Evolutionary conservation across 2,888 invertebrate genomes (phyloP).

Genomic region (Hipparchia sbordonii): DNA sequence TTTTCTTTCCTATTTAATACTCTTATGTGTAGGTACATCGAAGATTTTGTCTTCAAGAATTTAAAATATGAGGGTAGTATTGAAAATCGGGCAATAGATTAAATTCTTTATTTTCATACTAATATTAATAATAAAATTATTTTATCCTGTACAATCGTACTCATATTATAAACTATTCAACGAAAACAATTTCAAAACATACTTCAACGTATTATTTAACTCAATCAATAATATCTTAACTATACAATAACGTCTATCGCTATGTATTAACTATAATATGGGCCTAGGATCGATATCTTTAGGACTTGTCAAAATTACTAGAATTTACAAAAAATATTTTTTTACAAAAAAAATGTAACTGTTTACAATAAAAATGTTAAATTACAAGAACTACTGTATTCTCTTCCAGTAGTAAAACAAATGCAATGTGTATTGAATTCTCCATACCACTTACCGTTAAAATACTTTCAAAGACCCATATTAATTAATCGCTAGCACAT

Average conservation of each 20-base stretch:
- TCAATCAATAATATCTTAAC: neutral
- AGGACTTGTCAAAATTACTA: neutral
- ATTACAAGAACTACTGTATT: no score
- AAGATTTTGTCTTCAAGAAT: neutral
- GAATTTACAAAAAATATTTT: no score
- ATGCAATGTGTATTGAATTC: no score
- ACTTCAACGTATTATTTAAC: slow-evolving; percentile 9
- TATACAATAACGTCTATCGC: neutral
- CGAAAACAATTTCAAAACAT: slow-evolving; percentile 30
- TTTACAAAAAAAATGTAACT: no score
- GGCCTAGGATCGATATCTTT: neutral
- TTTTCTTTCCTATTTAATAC: neutral
- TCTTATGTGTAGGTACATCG: no score
- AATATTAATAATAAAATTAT: slow-evolving; percentile 10
- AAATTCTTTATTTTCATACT: slow-evolving; percentile 27
- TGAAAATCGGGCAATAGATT: slow-evolving; percentile 6
- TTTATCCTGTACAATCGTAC: slow-evolving; percentile 25
- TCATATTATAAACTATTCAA: slow-evolving; percentile 33
- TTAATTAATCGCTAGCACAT: neutral
- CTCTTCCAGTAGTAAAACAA: no score
- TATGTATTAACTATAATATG: neutral
- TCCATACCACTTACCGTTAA: neutral
- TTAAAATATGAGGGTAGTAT: neutral
- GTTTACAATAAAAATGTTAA: no score
- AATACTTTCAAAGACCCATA: neutral